phyloP scores from a whole-genome alignment of 1,140 invertebrate genomes.

The Achatina immaculata region DNA sequence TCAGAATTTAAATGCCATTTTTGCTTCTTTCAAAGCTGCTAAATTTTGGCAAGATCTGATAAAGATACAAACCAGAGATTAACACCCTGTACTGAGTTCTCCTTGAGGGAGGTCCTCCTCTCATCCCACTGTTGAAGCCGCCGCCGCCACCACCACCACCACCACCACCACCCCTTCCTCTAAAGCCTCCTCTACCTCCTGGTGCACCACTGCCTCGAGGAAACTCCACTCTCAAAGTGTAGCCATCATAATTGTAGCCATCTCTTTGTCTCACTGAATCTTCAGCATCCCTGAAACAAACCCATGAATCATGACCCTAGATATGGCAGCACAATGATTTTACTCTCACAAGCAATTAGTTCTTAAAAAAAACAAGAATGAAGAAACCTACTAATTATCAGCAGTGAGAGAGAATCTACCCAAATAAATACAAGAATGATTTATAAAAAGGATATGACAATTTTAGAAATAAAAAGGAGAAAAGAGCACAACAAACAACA shows the following conservation, averaged over 20 bases:
- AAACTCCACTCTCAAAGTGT: slow-evolving; percentile 95
- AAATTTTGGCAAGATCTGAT: slow-evolving; percentile 84
- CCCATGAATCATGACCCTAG: too few species aligned
- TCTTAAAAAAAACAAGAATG: too few species aligned
- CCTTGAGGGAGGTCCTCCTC: slow-evolving; percentile 86
- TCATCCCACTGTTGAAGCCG: neutral
- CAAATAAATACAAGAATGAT: too few species aligned
- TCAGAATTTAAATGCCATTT: too few species aligned
- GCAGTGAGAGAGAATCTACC: too few species aligned
- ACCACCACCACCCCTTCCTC: slow-evolving; percentile 65
- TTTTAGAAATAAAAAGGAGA: too few species aligned
- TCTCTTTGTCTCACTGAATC: slow-evolving; percentile 97
- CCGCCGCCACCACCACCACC: neutral
- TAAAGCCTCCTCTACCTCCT: slow-evolving; percentile 52
- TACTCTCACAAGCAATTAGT: too few species aligned
- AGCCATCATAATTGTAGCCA: slow-evolving; percentile 99
- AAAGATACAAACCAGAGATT: slow-evolving; percentile 79
- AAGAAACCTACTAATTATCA: too few species aligned
- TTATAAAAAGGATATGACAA: too few species aligned
- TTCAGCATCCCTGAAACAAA: slow-evolving; percentile 86
- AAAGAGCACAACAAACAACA: too few species aligned
- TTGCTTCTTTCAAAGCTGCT: too few species aligned
- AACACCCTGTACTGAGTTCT: slow-evolving; percentile 93
- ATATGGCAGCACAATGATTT: too few species aligned
- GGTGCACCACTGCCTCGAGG: slow-evolving; percentile 55